These are phyloP conservation scores for Schizopygopsis malacanthus DNA, from an alignment of 2,797 vertebrate species.

Conservation along the genomic window DNA sequence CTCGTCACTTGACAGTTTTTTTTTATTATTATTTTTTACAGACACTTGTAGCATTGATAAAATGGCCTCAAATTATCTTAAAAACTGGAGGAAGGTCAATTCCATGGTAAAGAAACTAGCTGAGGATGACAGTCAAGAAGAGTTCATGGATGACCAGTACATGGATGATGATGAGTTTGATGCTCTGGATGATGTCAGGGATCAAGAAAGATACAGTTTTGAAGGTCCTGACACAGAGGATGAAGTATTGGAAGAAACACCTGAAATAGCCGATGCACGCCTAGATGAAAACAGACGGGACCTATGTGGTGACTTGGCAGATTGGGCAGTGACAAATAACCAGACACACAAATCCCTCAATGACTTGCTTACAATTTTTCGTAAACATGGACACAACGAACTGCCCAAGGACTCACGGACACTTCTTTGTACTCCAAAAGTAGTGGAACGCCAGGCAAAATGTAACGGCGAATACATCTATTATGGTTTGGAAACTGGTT, in stretches of 20 bases:
- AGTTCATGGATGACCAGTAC: too few species aligned
- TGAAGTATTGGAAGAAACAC: not conserved
- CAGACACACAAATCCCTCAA: slow-evolving; percentile 1
- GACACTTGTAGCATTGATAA: too few species aligned
- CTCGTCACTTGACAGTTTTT: too few species aligned
- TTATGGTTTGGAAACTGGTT: slow-evolving; percentile 6
- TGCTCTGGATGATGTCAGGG: not conserved
- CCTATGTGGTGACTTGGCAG: not conserved
- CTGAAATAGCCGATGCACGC: not conserved
- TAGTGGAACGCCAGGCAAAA: not conserved
- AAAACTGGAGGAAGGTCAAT: too few species aligned
- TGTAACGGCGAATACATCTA: not conserved
- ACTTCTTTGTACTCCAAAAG: not conserved
- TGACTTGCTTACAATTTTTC: not conserved
- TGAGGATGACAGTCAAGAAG: too few species aligned
- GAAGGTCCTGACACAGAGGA: slow-evolving; percentile 6
- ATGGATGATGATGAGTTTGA: too few species aligned
- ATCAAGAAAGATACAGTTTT: slow-evolving; percentile 10
- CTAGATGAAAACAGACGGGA: not conserved
- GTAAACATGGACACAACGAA: not conserved
- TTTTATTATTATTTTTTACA: too few species aligned
- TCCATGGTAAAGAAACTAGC: too few species aligned
- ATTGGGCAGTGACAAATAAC: not conserved
- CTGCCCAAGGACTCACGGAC: not conserved
- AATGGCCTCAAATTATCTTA: too few species aligned